Evolutionary conservation across 2,797 vertebrate genomes (phyloP).

Genomic region (Macroramphosus scolopax): DNA sequence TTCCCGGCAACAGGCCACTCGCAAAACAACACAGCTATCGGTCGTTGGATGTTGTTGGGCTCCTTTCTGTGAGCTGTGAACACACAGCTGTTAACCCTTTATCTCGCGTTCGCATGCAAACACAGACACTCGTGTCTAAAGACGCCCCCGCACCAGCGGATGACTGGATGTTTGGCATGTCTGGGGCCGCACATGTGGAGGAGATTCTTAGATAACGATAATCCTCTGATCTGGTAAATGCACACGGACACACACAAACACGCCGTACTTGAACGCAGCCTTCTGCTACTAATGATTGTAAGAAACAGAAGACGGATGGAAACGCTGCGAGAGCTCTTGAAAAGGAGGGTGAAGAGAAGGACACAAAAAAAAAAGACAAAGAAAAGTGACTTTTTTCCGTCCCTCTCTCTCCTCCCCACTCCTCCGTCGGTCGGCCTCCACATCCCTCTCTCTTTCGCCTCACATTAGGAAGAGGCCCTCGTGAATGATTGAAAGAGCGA

Average conservation of each 20-base stretch:
- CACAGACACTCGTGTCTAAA: conserved; percentile 5
- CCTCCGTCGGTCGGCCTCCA: not conserved
- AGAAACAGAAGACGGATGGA: too few species aligned
- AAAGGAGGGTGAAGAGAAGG: conserved; percentile 11
- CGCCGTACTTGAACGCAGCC: conserved; percentile 9
- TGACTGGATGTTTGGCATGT: conserved; percentile 32
- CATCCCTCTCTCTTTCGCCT: conserved; percentile 10
- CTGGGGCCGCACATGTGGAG: not conserved
- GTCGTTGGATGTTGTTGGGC: not conserved
- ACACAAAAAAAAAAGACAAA: conserved; percentile 1
- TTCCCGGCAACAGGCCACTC: conserved; percentile 14
- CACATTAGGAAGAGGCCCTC: conserved; percentile 30
- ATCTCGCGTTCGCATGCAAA: not conserved
- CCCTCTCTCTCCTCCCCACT: not conserved
- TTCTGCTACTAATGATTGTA: conserved; percentile 23
- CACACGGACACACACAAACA: conserved; percentile 14
- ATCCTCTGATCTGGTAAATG: conserved; percentile 42
- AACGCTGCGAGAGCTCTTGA: conserved; percentile 8
- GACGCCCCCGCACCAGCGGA: conserved; percentile 11
- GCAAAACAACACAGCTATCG: conserved; percentile 31
- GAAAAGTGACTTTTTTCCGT: not conserved
- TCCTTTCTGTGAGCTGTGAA: conserved; percentile 20
- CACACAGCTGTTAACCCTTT: conserved; percentile 22
- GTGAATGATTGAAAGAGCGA: conserved; percentile 49
- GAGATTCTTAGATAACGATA: conserved; percentile 46